Evolutionary conservation across 1,140 invertebrate genomes (phyloP).

Genomic region (Eriosoma lanigerum): DNA sequence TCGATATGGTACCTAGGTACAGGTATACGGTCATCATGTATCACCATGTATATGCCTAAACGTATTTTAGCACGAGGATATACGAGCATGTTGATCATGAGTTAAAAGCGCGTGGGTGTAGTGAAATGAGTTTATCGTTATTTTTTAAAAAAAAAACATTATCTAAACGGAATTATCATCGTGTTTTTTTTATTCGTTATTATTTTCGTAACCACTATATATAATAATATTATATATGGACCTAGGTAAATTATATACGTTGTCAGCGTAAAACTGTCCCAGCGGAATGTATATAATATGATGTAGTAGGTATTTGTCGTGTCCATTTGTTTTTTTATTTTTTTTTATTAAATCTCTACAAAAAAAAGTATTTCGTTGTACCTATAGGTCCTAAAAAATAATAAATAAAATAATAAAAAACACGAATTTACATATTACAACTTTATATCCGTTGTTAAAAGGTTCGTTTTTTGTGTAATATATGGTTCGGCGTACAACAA

Average conservation of each 20-base stretch:
- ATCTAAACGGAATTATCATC: not conserved
- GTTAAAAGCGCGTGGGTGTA: not conserved
- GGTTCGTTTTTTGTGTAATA: not conserved
- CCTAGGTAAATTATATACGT: not conserved
- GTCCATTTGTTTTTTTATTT: not conserved
- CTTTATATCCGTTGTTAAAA: not conserved
- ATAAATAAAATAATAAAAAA: not conserved
- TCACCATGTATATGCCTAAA: no score
- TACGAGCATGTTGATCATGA: not conserved
- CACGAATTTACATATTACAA: conserved; percentile 8
- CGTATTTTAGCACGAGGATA: not conserved
- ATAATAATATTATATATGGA: no score
- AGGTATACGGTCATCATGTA: no score
- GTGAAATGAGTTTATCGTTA: conserved; percentile 8
- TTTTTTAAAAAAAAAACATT: not conserved
- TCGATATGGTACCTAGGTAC: not conserved
- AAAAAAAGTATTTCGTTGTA: no score
- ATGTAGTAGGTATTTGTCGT: not conserved
- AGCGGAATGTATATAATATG: not conserved
- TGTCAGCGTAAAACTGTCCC: not conserved
- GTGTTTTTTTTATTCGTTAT: not conserved
- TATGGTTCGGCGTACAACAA: conserved; percentile 27
- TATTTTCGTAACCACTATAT: not conserved
- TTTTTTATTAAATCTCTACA: not conserved
- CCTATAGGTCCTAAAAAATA: not conserved